Evolutionary conservation across 1,140 invertebrate genomes (phyloP).

Genomic region (Hermetia illucens): DNA sequence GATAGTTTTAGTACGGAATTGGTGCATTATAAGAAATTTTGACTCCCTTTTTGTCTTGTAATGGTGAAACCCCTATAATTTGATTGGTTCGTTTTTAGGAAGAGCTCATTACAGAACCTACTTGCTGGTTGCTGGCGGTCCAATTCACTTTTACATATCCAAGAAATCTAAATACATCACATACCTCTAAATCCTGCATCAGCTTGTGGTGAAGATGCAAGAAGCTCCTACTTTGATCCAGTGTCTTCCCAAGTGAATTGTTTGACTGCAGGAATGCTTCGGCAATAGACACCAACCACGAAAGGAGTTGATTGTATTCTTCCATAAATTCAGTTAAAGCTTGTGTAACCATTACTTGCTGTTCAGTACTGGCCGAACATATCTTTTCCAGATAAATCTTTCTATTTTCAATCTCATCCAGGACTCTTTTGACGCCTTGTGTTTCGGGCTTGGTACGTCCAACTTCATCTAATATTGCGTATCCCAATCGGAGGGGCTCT

Average conservation of each 20-base stretch:
- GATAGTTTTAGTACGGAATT: too few species aligned
- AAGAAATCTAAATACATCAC: too few species aligned
- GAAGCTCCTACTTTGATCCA: slow-evolving; percentile 57
- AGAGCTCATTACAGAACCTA: too few species aligned
- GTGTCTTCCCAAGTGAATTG: slow-evolving; percentile 57
- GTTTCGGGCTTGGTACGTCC: slow-evolving; percentile 48
- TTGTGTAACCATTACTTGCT: slow-evolving; percentile 51
- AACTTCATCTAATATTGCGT: slow-evolving; percentile 54
- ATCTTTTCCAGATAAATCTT: slow-evolving; percentile 50
- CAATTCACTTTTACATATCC: too few species aligned
- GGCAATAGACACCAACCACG: slow-evolving; percentile 53
- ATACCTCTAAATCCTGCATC: slow-evolving; percentile 57
- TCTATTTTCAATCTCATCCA: slow-evolving; percentile 61
- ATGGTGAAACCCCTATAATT: too few species aligned
- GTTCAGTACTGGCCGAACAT: slow-evolving; percentile 55
- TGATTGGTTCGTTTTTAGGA: too few species aligned
- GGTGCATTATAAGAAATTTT: too few species aligned
- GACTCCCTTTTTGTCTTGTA: too few species aligned
- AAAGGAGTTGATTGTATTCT: slow-evolving; percentile 52
- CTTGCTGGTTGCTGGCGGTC: too few species aligned
- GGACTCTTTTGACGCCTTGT: slow-evolving; percentile 46
- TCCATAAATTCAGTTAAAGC: slow-evolving; percentile 53
- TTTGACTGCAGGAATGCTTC: slow-evolving; percentile 60
- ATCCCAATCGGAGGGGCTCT: slow-evolving; percentile 51
- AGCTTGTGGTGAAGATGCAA: slow-evolving; percentile 59